These are phyloP conservation scores for Babylonia areolata DNA, from an alignment of 1,140 invertebrate genomes.

Conservation along the genomic window DNA sequence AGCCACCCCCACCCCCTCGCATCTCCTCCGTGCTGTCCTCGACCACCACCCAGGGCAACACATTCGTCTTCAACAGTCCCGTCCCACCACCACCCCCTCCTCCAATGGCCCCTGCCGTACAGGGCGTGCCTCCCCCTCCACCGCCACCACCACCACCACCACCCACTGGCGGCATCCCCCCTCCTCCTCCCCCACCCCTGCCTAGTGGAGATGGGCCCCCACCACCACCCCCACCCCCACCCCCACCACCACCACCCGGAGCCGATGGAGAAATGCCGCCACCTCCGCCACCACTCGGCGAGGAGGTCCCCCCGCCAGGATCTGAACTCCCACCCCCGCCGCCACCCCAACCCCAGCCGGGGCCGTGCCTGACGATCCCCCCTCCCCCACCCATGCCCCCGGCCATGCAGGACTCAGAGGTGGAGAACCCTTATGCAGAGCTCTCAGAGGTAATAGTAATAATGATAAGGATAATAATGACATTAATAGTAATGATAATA, in stretches of 20 bases:
- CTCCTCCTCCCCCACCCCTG: slow-evolving; percentile 41
- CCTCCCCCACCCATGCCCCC: slow-evolving; percentile 44
- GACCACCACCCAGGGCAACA: no score
- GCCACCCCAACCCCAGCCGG: slow-evolving; percentile 44
- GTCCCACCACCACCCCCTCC: slow-evolving; percentile 47
- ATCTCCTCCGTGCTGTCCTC: slow-evolving; percentile 18
- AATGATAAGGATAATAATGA: no score
- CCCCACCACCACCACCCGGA: slow-evolving; percentile 27
- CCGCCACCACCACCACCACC: slow-evolving; percentile 39
- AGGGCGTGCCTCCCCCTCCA: slow-evolving; percentile 45
- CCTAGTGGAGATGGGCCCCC: slow-evolving; percentile 35
- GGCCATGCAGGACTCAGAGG: slow-evolving; percentile 24
- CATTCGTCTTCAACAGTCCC: slow-evolving; percentile 26
- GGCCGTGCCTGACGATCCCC: slow-evolving; percentile 24
- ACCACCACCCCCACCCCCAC: slow-evolving; percentile 41
- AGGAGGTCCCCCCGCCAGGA: slow-evolving; percentile 29
- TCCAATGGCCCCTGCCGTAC: slow-evolving; percentile 35
- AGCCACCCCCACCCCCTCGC: slow-evolving; percentile 46
- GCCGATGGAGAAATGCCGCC: slow-evolving; percentile 12
- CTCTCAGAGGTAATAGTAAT: slow-evolving; percentile 47
- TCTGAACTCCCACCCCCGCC: slow-evolving; percentile 28
- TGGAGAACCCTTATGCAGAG: slow-evolving; percentile 50
- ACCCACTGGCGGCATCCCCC: slow-evolving; percentile 20
- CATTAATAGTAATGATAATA: no score
- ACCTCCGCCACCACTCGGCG: slow-evolving; percentile 2